Evolutionary conservation across 2,888 invertebrate species (phyloP).

Genomic region (Argyra leucocephala): DNA sequence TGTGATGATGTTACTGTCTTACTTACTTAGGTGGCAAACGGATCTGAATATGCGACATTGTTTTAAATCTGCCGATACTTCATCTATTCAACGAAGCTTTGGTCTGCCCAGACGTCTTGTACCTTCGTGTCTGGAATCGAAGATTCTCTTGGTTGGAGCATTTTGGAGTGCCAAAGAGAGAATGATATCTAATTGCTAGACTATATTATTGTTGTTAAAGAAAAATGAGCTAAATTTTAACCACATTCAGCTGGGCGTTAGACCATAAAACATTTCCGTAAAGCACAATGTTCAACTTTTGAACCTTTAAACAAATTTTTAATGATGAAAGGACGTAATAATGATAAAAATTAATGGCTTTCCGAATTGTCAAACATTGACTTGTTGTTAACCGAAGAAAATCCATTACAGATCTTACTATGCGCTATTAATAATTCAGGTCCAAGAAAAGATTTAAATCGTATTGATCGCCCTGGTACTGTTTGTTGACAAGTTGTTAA

Average conservation of each 20-base stretch:
- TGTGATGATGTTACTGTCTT: conserved; percentile 97
- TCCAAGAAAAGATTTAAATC: conserved; percentile 98
- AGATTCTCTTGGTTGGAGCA: too few relatives aligned
- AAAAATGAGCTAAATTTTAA: conserved; percentile 97
- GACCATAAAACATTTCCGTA: conserved; percentile 95
- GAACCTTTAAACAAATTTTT: conserved; percentile 94
- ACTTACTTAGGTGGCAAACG: too few relatives aligned
- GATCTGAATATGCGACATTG: too few relatives aligned
- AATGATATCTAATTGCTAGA: conserved; percentile 96
- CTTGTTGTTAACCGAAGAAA: conserved; percentile 88
- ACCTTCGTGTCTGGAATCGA: too few relatives aligned
- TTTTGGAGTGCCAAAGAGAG: too few relatives aligned
- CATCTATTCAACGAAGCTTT: too few relatives aligned
- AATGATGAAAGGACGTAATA: conserved; percentile 99
- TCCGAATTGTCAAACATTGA: conserved; percentile 96
- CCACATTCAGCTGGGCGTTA: conserved; percentile 98
- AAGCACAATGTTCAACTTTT: conserved; percentile 98
- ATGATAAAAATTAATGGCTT: conserved; percentile 98
- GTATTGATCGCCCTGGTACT: conserved; percentile 99
- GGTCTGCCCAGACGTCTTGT: too few relatives aligned
- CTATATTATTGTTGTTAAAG: conserved; percentile 92
- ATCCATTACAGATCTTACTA: conserved; percentile 79
- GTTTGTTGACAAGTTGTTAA: conserved; percentile 99
- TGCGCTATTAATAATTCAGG: conserved; percentile 98
- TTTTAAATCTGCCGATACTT: too few relatives aligned